phyloP scores from a whole-genome alignment of 2,797 vertebrate species.

The Salmo trutta region DNA sequence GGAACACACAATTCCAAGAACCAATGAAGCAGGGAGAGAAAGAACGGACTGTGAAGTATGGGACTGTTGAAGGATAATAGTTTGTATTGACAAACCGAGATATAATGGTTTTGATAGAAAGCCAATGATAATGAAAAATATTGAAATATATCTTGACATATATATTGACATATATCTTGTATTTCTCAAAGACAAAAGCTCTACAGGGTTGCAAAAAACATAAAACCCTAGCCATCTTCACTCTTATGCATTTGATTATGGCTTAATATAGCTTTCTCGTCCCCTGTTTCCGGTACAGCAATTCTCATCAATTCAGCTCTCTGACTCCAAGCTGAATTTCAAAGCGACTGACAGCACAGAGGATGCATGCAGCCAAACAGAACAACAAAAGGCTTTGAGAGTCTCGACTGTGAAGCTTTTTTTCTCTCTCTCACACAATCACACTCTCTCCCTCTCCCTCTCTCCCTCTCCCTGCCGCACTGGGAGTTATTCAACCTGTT shows the following conservation, averaged over 20 bases:
- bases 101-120: neutral
- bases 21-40: neutral
- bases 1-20: neutral
- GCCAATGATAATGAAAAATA: neutral
- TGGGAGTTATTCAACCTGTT: constrained; percentile 67
- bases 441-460: constrained; percentile 13
- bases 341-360: constrained; percentile 59
- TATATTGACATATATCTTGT: neutral
- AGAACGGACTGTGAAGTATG: neutral
- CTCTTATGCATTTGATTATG: constrained; percentile 19
- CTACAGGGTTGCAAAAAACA: neutral
- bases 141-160: neutral
- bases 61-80: neutral
- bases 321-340: constrained; percentile 62
- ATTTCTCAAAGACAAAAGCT: neutral
- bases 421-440: constrained; percentile 37
- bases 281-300: constrained; percentile 53
- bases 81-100: neutral
- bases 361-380: constrained; percentile 60
- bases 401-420: constrained; percentile 54
- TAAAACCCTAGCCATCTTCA: constrained; percentile 12
- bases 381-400: constrained; percentile 65
- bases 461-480: neutral
- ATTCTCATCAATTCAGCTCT: constrained; percentile 53
- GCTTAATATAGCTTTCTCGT: constrained; percentile 48